Percentiles rank a stretch among this genome's conserved stretches.
Conservation (phyloP, 2,888 invertebrate genomes). For the Limnephilus auricula region DNA sequence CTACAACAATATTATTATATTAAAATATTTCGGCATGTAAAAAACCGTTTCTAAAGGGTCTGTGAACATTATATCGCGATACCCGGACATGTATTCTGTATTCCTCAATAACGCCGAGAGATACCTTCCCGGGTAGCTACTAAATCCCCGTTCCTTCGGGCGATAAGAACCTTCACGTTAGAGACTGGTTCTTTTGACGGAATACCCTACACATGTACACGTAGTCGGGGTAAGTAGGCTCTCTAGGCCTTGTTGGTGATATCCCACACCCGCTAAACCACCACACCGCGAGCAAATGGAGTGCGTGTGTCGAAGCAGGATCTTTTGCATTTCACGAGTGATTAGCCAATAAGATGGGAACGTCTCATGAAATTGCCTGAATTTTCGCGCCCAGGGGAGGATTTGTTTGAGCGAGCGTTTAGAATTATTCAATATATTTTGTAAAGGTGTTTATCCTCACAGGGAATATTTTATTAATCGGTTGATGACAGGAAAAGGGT, state of each 20-base stretch:
- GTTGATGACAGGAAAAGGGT: not conserved
- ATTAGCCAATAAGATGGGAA: slow-evolving; percentile 35
- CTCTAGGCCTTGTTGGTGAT: not conserved
- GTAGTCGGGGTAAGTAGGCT: not conserved
- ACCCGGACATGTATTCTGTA: not conserved
- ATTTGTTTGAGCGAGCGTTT: not conserved
- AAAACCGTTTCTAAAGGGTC: not conserved
- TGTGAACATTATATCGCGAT: not conserved
- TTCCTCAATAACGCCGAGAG: not conserved
- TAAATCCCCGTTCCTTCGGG: not conserved
- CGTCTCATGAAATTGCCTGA: slow-evolving; percentile 29
- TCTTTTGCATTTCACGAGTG: slow-evolving; percentile 53
- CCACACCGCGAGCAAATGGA: slow-evolving; percentile 27
- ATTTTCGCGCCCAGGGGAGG: not conserved
- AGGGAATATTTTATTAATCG: not conserved
- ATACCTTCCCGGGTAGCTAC: not conserved
- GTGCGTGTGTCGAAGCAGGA: slow-evolving; percentile 31
- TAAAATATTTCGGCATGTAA: not conserved
- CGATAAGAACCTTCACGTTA: not conserved
- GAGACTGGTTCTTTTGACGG: not conserved
- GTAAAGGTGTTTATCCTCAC: not conserved
- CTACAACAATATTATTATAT: not conserved
- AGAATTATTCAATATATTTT: not conserved
- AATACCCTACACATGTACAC: not conserved
- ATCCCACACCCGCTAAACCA: not conserved